Percentiles rank a stretch among this genome's conserved stretches.
Conservation (phyloP, 2,113 vertebrate species). For the Haemorhous mexicanus region DNA sequence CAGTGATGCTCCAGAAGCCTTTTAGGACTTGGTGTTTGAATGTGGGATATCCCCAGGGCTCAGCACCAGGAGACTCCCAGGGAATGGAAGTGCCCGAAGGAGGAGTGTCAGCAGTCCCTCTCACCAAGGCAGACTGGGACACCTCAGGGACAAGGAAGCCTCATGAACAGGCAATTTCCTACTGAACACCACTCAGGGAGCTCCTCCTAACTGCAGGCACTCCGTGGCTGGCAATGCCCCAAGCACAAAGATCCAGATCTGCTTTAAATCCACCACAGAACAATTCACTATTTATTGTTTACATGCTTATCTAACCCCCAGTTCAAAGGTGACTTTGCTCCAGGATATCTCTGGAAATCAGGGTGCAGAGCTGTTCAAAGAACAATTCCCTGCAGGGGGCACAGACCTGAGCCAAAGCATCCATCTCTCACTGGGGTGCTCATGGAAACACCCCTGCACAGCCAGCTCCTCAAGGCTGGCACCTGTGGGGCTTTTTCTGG, state of each 20-base stretch:
- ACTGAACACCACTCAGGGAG: background rate
- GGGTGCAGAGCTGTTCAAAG: background rate
- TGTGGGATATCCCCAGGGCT: background rate
- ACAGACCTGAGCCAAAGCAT: background rate
- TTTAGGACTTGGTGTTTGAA: accelerated
- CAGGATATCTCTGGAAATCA: background rate
- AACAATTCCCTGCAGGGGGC: background rate
- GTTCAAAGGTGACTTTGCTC: background rate
- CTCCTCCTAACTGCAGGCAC: background rate
- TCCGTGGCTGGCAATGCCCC: background rate
- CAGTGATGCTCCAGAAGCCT: background rate
- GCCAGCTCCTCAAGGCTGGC: background rate
- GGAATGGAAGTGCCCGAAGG: accelerated
- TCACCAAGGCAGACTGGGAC: background rate
- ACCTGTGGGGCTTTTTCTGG: background rate
- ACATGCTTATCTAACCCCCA: background rate
- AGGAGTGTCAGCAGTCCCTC: background rate
- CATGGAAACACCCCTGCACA: accelerated
- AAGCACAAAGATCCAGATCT: background rate
- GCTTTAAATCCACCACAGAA: background rate
- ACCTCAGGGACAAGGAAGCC: background rate
- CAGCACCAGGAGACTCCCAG: background rate
- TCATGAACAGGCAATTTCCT: background rate
- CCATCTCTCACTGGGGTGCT: background rate
- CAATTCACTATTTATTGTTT: background rate